Evolutionary conservation across 1,140 invertebrate genomes (phyloP).

Genomic region (Vanessa atalanta): DNA sequence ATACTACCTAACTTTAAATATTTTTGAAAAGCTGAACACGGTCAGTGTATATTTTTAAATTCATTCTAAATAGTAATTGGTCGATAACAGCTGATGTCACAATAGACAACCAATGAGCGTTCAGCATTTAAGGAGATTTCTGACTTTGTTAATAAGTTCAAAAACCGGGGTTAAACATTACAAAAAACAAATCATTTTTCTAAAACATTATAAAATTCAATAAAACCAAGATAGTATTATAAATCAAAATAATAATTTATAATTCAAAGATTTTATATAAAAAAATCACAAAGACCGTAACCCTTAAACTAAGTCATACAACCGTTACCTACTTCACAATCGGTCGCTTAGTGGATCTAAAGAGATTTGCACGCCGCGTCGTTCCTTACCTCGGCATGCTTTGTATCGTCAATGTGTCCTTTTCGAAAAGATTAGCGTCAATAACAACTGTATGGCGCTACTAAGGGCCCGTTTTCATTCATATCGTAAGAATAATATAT

Average conservation of each 20-base stretch:
- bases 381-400: constrained; percentile 25
- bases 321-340: constrained; percentile 31
- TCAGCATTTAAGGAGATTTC: no score
- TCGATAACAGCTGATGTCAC: no score
- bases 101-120: no score
- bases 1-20: no score
- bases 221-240: no score
- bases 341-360: constrained; percentile 36
- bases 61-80: no score
- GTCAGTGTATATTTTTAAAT: no score
- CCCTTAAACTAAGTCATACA: constrained; percentile 24
- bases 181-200: no score
- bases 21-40: no score
- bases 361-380: constrained; percentile 39
- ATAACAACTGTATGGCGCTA: constrained; percentile 29
- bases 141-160: no score
- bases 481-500: background rate
- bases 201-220: no score
- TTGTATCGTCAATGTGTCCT: constrained; percentile 41
- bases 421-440: constrained; percentile 48
- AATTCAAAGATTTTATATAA: background rate
- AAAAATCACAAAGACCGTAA: constrained; percentile 17
- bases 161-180: background rate
- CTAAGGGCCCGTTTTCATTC: constrained; percentile 21
- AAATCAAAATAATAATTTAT: background rate